These are phyloP conservation scores for Heliconius sara DNA, from an alignment of 2,888 invertebrate species.

Conservation along the genomic window DNA sequence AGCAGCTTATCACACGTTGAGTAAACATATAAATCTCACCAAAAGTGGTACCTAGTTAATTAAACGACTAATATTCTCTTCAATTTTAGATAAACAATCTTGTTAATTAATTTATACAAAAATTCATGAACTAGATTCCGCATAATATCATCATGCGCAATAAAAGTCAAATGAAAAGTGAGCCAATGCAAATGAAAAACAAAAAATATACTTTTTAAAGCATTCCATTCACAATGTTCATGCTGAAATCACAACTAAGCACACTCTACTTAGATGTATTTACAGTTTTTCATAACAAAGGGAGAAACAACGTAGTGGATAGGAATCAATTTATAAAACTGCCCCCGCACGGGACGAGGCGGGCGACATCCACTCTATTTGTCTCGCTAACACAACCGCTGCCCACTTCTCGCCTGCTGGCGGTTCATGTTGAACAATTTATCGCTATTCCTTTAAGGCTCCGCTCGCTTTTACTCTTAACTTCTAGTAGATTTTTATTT, in stretches of 20 bases:
- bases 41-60: neutral
- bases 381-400: slow-evolving; percentile 74
- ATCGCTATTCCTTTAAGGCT: slow-evolving; percentile 67
- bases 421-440: slow-evolving; percentile 75
- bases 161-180: slow-evolving; percentile 13
- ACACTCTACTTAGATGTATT: slow-evolving; percentile 30
- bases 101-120: neutral
- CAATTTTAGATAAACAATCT: neutral
- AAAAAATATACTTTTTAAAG: slow-evolving; percentile 12
- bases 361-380: slow-evolving; percentile 74
- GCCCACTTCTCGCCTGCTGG: slow-evolving; percentile 72
- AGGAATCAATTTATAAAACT: slow-evolving; percentile 73
- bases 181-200: slow-evolving; percentile 13
- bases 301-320: slow-evolving; percentile 58
- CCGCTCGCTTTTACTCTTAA: slow-evolving; percentile 55
- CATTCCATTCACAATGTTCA: slow-evolving; percentile 13
- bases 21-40: neutral
- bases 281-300: slow-evolving; percentile 35
- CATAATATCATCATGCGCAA: slow-evolving; percentile 16
- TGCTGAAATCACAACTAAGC: slow-evolving; percentile 18
- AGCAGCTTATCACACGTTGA: neutral
- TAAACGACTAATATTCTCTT: neutral
- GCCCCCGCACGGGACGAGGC: slow-evolving; percentile 58
- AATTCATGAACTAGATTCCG: slow-evolving; percentile 3
- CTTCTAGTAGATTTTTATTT: slow-evolving; percentile 54